Percentiles rank a stretch among this genome's conserved stretches.
phyloP scores from a whole-genome alignment of 1,140 invertebrate genomes.

The Oncopodura yosiiana region DNA sequence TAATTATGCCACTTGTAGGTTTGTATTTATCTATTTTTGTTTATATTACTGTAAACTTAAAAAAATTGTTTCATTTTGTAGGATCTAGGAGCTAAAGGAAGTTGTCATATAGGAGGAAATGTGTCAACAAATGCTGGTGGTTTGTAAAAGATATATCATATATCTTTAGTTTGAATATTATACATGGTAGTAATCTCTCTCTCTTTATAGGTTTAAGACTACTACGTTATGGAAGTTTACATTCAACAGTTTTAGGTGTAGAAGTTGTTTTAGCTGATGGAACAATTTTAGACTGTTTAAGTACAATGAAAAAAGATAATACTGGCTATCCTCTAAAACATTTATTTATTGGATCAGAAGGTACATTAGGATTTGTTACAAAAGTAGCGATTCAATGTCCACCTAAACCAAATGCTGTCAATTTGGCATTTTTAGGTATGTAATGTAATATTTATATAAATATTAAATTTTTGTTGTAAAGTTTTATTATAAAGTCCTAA shows the following conservation, averaged over 20 bases:
- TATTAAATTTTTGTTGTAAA: background rate
- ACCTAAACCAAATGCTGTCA: slow-evolving; percentile 61
- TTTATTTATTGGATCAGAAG: slow-evolving; percentile 94
- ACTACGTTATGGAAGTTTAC: slow-evolving; percentile 87
- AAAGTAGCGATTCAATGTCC: slow-evolving; percentile 86
- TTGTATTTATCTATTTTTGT: too few relatives aligned
- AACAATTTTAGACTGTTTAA: slow-evolving; percentile 72
- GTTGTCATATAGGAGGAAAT: slow-evolving; percentile 95
- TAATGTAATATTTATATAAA: background rate
- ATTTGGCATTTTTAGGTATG: slow-evolving; percentile 77
- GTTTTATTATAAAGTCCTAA: background rate
- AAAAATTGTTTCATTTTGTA: too few relatives aligned
- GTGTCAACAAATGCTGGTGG: slow-evolving; percentile 87
- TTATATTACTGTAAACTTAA: too few relatives aligned
- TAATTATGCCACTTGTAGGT: slow-evolving; percentile 92
- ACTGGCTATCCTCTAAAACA: slow-evolving; percentile 95
- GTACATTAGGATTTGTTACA: slow-evolving; percentile 84
- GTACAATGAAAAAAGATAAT: slow-evolving; percentile 87
- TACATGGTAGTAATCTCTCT: too few relatives aligned
- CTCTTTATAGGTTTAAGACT: slow-evolving; percentile 52
- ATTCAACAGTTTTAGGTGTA: slow-evolving; percentile 81
- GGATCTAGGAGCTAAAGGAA: slow-evolving; percentile 92
- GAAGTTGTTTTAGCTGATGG: slow-evolving; percentile 88
- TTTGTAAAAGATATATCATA: background rate
- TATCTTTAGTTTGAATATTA: slow-evolving; percentile 2